A percentile compares a stretch with the other conserved stretches of the same genome.
Conservation (phyloP, 1,140 invertebrate genomes). For the Drosophila nikananu region DNA sequence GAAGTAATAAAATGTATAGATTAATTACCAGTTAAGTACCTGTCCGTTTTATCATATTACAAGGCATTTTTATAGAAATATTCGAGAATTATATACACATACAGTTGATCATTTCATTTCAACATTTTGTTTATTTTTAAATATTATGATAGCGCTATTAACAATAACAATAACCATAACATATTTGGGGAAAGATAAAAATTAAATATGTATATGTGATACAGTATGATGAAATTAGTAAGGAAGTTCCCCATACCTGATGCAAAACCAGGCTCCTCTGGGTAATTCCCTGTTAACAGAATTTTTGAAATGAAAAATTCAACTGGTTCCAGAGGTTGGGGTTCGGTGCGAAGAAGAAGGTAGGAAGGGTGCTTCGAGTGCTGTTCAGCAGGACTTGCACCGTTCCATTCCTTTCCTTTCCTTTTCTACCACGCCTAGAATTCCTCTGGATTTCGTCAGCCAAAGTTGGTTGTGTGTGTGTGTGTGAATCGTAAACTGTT, state of each 20-base stretch:
- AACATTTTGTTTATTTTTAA: neutral
- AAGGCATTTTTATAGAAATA: too few species aligned
- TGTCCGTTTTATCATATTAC: neutral
- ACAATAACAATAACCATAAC: neutral
- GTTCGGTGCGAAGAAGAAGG: neutral
- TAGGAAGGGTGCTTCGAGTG: neutral
- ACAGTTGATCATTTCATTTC: neutral
- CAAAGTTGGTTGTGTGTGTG: neutral
- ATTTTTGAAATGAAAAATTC: neutral
- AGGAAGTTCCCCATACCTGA: neutral
- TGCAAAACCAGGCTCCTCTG: constrained; percentile 7
- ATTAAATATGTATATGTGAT: neutral
- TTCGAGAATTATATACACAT: neutral
- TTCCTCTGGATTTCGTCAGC: constrained; percentile 41
- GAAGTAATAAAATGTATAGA: neutral
- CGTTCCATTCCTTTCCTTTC: constrained; percentile 13
- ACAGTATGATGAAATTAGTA: neutral
- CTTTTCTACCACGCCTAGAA: constrained; percentile 37
- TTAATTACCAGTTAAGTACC: neutral
- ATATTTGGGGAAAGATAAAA: neutral
- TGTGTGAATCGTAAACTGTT: constrained; percentile 24
- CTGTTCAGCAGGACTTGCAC: constrained; percentile 4
- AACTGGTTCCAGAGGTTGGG: constrained; percentile 31
- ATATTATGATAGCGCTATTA: neutral
- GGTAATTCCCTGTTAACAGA: constrained; percentile 5